A percentile compares a stretch with the other conserved stretches of the same genome.
These are phyloP conservation scores for Eurystomus gularis DNA, from an alignment of 2,113 vertebrate genomes.

Conservation along the genomic window DNA sequence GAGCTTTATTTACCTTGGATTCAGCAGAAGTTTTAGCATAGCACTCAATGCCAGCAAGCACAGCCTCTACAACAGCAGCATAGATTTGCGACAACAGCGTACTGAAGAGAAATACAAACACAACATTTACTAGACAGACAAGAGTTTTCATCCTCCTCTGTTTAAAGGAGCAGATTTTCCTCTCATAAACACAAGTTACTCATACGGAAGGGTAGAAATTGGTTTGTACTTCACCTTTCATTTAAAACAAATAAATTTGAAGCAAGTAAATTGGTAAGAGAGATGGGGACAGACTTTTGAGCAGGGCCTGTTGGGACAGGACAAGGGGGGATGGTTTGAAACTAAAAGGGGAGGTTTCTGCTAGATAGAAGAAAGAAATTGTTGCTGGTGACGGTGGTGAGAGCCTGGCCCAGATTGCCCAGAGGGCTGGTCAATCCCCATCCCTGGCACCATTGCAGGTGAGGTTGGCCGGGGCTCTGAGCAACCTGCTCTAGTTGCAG, in stretches of 20 bases:
- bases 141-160: not conserved
- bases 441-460: not conserved
- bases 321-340: not conserved
- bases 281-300: no score
- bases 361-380: not conserved
- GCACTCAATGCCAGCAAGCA: slow-evolving; percentile 90
- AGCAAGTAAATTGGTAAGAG: not conserved
- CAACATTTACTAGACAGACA: slow-evolving; percentile 45
- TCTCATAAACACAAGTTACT: not conserved
- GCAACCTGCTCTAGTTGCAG: not conserved
- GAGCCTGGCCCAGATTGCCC: not conserved
- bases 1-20: slow-evolving; percentile 81
- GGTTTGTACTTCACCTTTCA: not conserved
- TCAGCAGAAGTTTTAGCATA: slow-evolving; percentile 84
- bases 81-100: slow-evolving; percentile 91
- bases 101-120: slow-evolving; percentile 74
- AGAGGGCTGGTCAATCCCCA: not conserved
- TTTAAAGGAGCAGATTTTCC: not conserved
- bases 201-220: not conserved
- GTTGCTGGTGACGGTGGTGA: not conserved
- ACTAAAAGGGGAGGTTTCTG: not conserved
- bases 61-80: slow-evolving; percentile 87
- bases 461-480: not conserved
- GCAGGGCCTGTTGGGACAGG: not conserved
- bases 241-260: not conserved